Base-by-base conservation (phyloP, 2,888 invertebrate genomes). In the Amphipoea lucens region DNA sequence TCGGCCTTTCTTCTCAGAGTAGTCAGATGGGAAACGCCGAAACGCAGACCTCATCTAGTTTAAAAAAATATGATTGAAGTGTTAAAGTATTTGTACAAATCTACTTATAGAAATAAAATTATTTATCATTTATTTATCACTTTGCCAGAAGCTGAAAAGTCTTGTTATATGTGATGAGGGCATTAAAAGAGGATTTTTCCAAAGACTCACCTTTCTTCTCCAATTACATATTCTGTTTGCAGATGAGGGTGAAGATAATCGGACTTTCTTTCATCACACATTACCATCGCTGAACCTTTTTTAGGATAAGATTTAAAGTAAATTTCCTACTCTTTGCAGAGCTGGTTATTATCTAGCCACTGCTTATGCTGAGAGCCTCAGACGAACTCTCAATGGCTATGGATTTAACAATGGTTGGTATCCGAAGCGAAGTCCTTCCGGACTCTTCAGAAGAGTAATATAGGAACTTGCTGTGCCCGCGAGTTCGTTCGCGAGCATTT, bases 211-310 rank as follows among this genome's bases (percentile, higher is more conserved):
- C 84, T 83, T 48, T 65, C 29, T 57, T 57, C 17, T 63, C n/a
- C 68, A 48, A 78, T 40, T 54, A 57, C 6, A 1, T 83, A 65
- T 84, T 69, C 48, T 81, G n/a, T 78, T 63, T 65, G 29, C 11
- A 48, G 40, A 65, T 20, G 29, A 78, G 40, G 36, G 80, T 63
- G 23, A 57, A 63, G 29, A 9, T 54, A 11, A 4, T 42, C 7
- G 60, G 20, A 40, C 67, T 68, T 48, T 36, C 36, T 17, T 65
- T 57, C 17, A 66, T 14, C 40, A 48, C 57, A 65, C 12, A 48
- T 45, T 75, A 40, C 23, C 12, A 23, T 48, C 48, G 48, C n/a
- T 45, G 36, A 23, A 65, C 17, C 67, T 79, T 78, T 48, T 48
- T 7, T 20, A 54, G 36, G 23, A 29, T 78, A 29, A 42, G 36